These are phyloP conservation scores for Diglossa cyanea DNA, from an alignment of 2,797 vertebrate genomes.

Conservation along the genomic window DNA sequence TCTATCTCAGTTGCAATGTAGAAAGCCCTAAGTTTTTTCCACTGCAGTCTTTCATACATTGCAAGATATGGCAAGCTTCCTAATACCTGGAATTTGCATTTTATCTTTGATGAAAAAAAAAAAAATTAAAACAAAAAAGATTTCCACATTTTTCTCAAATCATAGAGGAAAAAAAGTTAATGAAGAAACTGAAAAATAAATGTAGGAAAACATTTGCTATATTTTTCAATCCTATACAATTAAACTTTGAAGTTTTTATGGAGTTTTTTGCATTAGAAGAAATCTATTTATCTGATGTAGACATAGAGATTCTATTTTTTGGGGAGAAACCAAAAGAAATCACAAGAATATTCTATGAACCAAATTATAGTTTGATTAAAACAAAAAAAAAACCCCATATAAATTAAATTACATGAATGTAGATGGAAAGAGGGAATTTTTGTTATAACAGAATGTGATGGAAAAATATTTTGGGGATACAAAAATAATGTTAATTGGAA, in stretches of 20 bases:
- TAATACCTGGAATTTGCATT: neutral
- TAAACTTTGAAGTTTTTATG: neutral
- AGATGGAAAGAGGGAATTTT: neutral
- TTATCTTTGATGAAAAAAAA: neutral
- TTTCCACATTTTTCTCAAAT: neutral
- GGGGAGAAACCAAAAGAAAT: neutral
- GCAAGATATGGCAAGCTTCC: neutral
- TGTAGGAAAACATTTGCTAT: accelerated
- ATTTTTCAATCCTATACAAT: neutral
- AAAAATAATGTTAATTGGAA: neutral
- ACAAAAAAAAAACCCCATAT: neutral
- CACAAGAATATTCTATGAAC: neutral
- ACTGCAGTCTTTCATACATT: neutral
- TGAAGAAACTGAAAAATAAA: neutral
- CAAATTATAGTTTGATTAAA: neutral
- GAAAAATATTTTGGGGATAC: neutral
- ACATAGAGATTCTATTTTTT: neutral
- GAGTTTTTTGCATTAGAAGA: neutral
- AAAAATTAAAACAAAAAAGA: neutral
- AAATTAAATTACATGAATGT: neutral
- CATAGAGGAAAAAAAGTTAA: neutral
- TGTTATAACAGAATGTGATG: neutral
- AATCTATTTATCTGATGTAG: neutral
- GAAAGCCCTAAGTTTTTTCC: neutral
- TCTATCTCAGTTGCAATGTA: neutral